Evolutionary conservation across 2,113 vertebrate species (phyloP).

Genomic region (Nicator chloris): DNA sequence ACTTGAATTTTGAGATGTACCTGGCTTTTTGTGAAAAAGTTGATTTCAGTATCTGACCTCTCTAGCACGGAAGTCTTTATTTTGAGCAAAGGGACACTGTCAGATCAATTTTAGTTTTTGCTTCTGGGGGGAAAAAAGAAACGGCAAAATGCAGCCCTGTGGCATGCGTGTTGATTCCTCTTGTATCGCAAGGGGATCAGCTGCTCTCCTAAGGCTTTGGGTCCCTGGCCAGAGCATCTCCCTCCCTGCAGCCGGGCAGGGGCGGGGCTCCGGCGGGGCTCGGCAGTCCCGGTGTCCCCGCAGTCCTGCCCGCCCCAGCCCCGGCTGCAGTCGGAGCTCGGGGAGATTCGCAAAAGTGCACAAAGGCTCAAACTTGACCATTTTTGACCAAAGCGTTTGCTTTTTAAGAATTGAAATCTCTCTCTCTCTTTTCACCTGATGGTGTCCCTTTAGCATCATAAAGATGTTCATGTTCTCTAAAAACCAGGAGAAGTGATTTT

Average conservation of each 20-base stretch:
- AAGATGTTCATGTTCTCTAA: conserved; percentile 65
- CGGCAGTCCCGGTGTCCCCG: background rate
- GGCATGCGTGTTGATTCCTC: background rate
- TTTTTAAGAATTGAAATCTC: background rate
- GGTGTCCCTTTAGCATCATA: conserved; percentile 58
- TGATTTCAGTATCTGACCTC: background rate
- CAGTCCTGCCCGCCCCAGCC: background rate
- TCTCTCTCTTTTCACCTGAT: conserved; percentile 46
- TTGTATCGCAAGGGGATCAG: background rate
- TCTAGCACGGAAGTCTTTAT: background rate
- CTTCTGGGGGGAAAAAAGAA: background rate
- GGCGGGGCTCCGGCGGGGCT: background rate
- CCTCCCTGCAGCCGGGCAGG: background rate
- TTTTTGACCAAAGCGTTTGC: background rate
- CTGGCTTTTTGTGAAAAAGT: background rate
- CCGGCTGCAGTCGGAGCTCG: background rate
- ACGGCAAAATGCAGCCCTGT: background rate
- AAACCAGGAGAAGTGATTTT: conserved; percentile 41
- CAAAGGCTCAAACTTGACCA: background rate
- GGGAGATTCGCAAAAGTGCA: background rate
- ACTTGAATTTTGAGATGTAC: background rate
- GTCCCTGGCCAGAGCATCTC: background rate
- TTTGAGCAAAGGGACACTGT: conserved; percentile 47
- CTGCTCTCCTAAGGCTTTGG: background rate
- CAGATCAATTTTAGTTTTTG: background rate